A percentile compares a stretch with the other conserved stretches of the same genome.
phyloP scores from a whole-genome alignment of 2,797 vertebrate genomes.

The Sebastes nivosus region DNA sequence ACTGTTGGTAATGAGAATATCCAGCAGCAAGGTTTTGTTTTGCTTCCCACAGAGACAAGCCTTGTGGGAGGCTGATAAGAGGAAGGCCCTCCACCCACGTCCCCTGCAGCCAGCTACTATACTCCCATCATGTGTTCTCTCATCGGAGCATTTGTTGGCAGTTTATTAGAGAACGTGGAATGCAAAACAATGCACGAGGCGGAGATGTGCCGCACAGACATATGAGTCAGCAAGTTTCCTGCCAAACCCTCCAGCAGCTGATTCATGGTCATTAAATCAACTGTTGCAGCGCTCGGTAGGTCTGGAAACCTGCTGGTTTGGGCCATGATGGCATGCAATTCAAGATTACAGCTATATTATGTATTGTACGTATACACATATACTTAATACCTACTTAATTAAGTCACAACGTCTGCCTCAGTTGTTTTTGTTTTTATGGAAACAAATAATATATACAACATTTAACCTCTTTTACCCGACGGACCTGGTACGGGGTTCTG shows the following conservation, averaged over 20 bases:
- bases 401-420: no score
- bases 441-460: no score
- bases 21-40: slow-evolving; percentile 35
- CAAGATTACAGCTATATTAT: not conserved
- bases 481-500: no score
- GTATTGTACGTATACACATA: not conserved
- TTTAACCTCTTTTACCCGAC: no score
- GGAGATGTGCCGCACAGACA: not conserved
- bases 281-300: not conserved
- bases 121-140: not conserved
- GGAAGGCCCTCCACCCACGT: slow-evolving; percentile 15
- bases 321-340: not conserved
- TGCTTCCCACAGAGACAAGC: slow-evolving; percentile 34
- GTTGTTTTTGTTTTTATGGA: no score
- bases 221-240: not conserved
- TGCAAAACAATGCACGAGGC: not conserved
- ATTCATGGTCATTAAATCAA: not conserved
- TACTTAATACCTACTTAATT: no score
- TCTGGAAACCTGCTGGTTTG: not conserved
- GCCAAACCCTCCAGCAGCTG: not conserved
- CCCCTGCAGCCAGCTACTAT: not conserved
- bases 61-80: slow-evolving; percentile 44
- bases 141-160: not conserved
- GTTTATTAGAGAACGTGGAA: not conserved
- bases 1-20: slow-evolving; percentile 22